phyloP scores from a whole-genome alignment of 1,140 invertebrate genomes.

The Sminthurides bifidus region DNA sequence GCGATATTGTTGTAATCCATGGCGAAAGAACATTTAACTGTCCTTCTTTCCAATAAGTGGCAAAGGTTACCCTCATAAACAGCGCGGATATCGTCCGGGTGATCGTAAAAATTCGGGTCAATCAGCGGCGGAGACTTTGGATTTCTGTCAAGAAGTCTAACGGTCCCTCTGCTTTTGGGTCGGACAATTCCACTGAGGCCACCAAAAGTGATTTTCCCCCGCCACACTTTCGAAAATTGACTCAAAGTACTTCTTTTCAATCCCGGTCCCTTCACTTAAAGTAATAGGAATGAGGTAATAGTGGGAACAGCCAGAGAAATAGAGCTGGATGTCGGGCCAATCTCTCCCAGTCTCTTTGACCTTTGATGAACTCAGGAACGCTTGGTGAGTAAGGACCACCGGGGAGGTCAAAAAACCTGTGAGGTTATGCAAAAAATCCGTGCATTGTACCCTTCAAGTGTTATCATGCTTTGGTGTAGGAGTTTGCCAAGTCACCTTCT shows the following conservation, averaged over 20 bases:
- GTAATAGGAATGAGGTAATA: background rate
- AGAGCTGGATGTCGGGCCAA: conserved; percentile 27
- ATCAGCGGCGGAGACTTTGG: conserved; percentile 27
- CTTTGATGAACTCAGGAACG: background rate
- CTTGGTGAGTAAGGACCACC: conserved; percentile 3
- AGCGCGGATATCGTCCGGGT: conserved; percentile 30
- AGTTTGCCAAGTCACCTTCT: conserved; percentile 5
- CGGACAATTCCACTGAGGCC: conserved; percentile 15
- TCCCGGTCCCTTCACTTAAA: background rate
- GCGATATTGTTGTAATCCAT: background rate
- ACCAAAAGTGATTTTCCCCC: conserved; percentile 10
- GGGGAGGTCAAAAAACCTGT: conserved; percentile 10
- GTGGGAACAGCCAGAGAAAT: background rate
- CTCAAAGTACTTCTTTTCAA: background rate
- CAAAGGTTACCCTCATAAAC: conserved; percentile 11
- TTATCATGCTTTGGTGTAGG: background rate
- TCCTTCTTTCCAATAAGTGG: background rate
- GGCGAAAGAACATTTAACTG: too few relatives aligned
- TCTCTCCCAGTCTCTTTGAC: conserved; percentile 3
- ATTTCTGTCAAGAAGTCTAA: conserved; percentile 25
- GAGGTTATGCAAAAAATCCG: background rate
- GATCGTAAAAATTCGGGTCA: conserved; percentile 31
- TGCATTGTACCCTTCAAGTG: background rate
- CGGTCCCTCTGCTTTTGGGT: conserved; percentile 29
- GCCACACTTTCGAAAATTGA: background rate